Conservation (phyloP, 2,113 vertebrate species). For the Aix galericulata region DNA sequence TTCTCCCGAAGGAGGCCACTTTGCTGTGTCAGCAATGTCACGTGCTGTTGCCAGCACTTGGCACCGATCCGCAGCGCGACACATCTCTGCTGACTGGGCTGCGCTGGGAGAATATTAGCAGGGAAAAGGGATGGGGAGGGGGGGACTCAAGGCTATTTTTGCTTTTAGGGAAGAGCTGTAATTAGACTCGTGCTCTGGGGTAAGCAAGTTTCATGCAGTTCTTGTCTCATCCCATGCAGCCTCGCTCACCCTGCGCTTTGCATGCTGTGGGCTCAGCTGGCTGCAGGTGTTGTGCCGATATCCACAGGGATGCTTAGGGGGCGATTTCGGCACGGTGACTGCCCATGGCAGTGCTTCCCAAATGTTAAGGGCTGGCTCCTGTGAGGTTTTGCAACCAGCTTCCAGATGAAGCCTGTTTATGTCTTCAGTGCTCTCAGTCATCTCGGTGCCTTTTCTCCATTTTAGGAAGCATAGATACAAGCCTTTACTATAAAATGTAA, state of each 20-base stretch:
- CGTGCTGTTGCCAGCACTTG: constrained; percentile 41
- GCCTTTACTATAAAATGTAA: background rate
- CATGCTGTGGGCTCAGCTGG: background rate
- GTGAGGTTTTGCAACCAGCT: background rate
- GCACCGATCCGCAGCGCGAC: background rate
- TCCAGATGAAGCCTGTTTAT: background rate
- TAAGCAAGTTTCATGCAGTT: background rate
- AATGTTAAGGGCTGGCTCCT: background rate
- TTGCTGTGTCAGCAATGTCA: constrained; percentile 63
- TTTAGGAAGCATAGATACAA: background rate
- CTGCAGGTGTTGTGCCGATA: background rate
- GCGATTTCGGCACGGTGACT: background rate
- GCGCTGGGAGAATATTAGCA: constrained; percentile 1
- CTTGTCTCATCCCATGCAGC: background rate
- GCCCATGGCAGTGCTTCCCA: background rate
- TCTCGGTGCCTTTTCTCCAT: background rate
- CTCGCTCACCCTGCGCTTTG: background rate
- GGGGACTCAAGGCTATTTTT: background rate
- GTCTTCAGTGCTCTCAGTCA: background rate
- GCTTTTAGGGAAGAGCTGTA: background rate
- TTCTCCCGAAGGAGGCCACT: constrained; percentile 25
- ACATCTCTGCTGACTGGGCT: constrained; percentile 65
- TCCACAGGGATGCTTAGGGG: background rate
- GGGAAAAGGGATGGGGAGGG: background rate
- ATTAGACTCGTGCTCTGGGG: background rate